Percentiles rank a stretch among this genome's conserved stretches.
phyloP scores from a whole-genome alignment of 2,888 invertebrate species.

The Tupiocoris notatus region DNA sequence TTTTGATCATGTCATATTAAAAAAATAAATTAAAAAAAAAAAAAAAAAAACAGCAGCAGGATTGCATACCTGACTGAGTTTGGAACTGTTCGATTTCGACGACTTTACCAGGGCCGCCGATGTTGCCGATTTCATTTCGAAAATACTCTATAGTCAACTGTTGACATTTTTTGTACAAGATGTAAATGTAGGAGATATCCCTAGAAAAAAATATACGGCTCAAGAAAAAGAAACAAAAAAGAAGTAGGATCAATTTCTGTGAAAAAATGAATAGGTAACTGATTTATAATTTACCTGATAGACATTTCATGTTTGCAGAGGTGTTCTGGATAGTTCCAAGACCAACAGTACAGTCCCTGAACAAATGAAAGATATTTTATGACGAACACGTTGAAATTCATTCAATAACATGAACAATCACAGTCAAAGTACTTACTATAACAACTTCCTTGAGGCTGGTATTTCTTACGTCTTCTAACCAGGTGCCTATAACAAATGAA shows the following conservation, averaged over 20 bases:
- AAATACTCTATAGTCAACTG: conserved; percentile 37
- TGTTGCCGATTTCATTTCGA: conserved; percentile 42
- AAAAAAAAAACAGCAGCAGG: too few species aligned
- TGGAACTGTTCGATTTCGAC: conserved; percentile 45
- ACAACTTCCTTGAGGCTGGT: conserved; percentile 36
- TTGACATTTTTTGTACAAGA: conserved; percentile 44
- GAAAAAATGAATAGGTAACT: background rate
- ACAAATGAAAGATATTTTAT: conserved; percentile 11
- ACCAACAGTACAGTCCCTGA: conserved; percentile 44
- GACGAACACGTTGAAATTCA: background rate
- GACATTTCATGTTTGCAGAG: conserved; percentile 44
- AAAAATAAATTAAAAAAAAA: background rate
- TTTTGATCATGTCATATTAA: background rate
- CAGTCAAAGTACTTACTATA: conserved; percentile 27
- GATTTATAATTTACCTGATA: background rate
- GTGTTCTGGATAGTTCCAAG: conserved; percentile 41
- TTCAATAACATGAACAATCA: background rate
- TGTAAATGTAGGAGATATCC: conserved; percentile 31
- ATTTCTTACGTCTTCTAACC: conserved; percentile 42
- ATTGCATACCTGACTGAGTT: conserved; percentile 23
- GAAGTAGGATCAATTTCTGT: too few species aligned
- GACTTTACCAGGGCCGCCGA: conserved; percentile 37
- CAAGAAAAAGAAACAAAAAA: too few species aligned
- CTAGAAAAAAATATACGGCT: background rate
- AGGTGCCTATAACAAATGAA: conserved; percentile 31